phyloP scores from a whole-genome alignment of 2,797 vertebrate genomes.

The Cetoscarus ocellatus region DNA sequence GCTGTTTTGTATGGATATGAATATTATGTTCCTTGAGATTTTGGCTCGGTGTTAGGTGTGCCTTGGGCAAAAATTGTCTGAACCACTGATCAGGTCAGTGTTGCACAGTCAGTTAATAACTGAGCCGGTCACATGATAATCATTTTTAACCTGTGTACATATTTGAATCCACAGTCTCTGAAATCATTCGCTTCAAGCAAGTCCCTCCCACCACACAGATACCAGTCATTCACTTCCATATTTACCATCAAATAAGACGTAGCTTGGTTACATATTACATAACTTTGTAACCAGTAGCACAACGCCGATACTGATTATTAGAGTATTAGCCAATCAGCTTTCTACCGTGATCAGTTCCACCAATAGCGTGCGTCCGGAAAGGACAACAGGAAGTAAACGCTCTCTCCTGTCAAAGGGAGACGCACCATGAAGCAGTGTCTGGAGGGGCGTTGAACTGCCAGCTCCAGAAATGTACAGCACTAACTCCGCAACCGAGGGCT shows the following conservation, averaged over 20 bases:
- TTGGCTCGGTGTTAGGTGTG: no score
- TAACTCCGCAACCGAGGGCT: not conserved
- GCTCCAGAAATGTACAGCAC: not conserved
- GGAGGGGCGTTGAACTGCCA: not conserved
- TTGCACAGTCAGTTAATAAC: no score
- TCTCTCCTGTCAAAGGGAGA: slow-evolving; percentile 27
- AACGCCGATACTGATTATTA: not conserved
- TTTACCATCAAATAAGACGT: not conserved
- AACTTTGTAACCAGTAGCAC: slow-evolving; percentile 42
- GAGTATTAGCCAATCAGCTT: slow-evolving; percentile 52
- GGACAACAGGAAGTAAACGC: slow-evolving; percentile 74
- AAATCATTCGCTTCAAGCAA: no score
- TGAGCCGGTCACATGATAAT: no score
- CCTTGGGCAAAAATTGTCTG: no score
- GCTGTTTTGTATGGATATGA: no score
- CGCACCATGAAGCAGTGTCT: slow-evolving; percentile 22
- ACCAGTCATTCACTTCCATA: not conserved
- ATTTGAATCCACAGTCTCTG: no score
- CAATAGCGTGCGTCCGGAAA: slow-evolving; percentile 61
- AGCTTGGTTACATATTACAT: slow-evolving; percentile 37
- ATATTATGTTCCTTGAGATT: no score
- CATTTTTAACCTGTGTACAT: no score
- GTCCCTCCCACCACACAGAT: not conserved
- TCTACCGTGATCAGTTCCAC: slow-evolving; percentile 14
- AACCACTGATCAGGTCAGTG: no score